Conservation (phyloP, 1,140 invertebrate genomes). For the Goniozus legneri region DNA sequence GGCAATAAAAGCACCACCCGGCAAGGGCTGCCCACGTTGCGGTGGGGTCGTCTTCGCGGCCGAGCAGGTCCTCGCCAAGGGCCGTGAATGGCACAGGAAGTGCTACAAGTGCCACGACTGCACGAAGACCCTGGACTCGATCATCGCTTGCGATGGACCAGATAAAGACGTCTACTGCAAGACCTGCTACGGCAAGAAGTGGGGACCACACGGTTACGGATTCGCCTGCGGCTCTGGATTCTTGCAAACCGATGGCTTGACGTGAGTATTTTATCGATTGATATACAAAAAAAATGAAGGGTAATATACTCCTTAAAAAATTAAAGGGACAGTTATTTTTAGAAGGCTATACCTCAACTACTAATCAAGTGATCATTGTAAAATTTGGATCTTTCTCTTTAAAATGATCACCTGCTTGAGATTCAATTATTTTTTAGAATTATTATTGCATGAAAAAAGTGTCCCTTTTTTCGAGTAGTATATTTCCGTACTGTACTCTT, state of each 20-base stretch:
- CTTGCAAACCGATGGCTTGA: conserved; percentile 82
- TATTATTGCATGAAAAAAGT: no score
- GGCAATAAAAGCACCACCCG: conserved; percentile 73
- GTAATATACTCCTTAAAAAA: no score
- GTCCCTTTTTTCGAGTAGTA: no score
- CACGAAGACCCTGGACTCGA: conserved; percentile 87
- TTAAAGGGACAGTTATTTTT: no score
- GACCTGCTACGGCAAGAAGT: conserved; percentile 88
- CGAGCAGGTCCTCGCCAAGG: conserved; percentile 83
- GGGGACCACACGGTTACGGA: conserved; percentile 92
- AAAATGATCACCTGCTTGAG: no score
- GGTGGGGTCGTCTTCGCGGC: conserved; percentile 88
- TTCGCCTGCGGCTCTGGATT: conserved; percentile 94
- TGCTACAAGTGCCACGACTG: conserved; percentile 97
- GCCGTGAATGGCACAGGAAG: conserved; percentile 94
- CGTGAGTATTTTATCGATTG: no score
- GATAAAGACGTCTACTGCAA: conserved; percentile 91
- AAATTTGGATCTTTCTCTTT: no score
- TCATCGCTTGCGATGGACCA: conserved; percentile 88
- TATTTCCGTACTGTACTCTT: no score
- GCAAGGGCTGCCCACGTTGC: conserved; percentile 85
- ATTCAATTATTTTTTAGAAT: no score
- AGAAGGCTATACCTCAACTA: no score
- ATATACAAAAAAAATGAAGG: no score
- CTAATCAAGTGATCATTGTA: no score